These are phyloP conservation scores for Pissodes strobi DNA, from an alignment of 1,140 invertebrate species.

Conservation along the genomic window DNA sequence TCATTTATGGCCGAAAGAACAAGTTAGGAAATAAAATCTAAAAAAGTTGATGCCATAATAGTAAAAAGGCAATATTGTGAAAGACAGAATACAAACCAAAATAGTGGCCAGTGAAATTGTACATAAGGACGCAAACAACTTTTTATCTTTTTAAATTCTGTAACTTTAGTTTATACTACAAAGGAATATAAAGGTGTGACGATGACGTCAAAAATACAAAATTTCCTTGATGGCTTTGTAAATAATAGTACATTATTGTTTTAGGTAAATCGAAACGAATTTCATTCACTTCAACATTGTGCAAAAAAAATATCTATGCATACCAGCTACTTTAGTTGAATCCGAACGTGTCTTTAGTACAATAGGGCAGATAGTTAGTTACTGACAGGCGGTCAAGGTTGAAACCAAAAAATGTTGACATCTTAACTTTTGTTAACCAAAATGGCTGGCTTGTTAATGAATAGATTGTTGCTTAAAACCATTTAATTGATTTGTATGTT, in stretches of 20 bases:
- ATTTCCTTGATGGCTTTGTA: too few relatives aligned
- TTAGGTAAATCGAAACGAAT: neutral
- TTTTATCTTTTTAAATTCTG: neutral
- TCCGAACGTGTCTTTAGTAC: slow-evolving; percentile 3
- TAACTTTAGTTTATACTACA: neutral
- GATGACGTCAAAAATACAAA: neutral
- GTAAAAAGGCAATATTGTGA: slow-evolving; percentile 13
- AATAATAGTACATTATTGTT: too few relatives aligned
- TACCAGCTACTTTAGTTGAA: slow-evolving; percentile 12
- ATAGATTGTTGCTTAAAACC: too few relatives aligned
- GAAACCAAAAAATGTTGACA: slow-evolving; percentile 12
- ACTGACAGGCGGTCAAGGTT: neutral
- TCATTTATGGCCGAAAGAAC: neutral
- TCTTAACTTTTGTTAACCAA: slow-evolving; percentile 6
- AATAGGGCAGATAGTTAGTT: slow-evolving; percentile 1
- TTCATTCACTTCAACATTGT: neutral
- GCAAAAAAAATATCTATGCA: slow-evolving; percentile 12
- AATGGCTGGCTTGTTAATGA: neutral
- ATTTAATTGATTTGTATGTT: too few relatives aligned
- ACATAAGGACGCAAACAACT: too few relatives aligned
- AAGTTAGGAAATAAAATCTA: neutral
- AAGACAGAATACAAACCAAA: slow-evolving; percentile 3
- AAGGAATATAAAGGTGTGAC: too few relatives aligned
- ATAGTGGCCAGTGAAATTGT: too few relatives aligned
- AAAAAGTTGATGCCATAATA: slow-evolving; percentile 9